Evolutionary conservation across 2,888 invertebrate genomes (phyloP).

Genomic region (Cheilosia vulpina): DNA sequence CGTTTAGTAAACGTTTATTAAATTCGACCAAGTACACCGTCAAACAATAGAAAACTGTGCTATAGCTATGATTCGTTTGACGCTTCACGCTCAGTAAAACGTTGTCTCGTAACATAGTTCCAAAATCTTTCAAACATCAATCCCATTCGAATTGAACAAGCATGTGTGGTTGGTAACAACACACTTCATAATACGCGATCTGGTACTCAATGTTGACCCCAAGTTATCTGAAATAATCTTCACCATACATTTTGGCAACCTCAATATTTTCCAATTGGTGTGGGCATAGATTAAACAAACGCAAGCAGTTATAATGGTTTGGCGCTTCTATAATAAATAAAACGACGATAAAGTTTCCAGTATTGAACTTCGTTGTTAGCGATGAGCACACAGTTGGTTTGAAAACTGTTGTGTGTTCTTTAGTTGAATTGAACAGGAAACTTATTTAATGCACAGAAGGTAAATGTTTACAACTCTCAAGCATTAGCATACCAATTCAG

Average conservation of each 20-base stretch:
- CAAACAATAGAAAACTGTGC: too few species aligned
- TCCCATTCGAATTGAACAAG: neutral
- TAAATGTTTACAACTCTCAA: constrained; percentile 1
- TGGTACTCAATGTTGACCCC: constrained; percentile 24
- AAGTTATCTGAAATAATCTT: constrained; percentile 21
- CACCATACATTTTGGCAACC: constrained; percentile 20
- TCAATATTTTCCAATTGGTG: constrained; percentile 2
- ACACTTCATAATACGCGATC: neutral
- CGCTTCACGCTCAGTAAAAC: too few species aligned
- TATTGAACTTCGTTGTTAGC: constrained; percentile 41
- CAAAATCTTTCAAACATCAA: too few species aligned
- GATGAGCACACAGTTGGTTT: constrained; percentile 12
- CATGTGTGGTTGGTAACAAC: neutral
- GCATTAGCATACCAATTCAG: neutral
- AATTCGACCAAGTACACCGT: too few species aligned
- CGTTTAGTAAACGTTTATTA: too few species aligned
- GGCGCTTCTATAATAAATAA: constrained; percentile 21
- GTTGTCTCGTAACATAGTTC: too few species aligned
- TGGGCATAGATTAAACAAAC: constrained; percentile 19
- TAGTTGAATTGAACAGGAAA: neutral
- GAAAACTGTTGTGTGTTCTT: neutral
- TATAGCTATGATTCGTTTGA: too few species aligned
- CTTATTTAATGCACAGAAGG: neutral
- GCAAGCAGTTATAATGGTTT: constrained; percentile 1
- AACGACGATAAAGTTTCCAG: constrained; percentile 44